Base-by-base conservation (phyloP, 2,888 invertebrate genomes). In the Drosophila neutralis region DNA sequence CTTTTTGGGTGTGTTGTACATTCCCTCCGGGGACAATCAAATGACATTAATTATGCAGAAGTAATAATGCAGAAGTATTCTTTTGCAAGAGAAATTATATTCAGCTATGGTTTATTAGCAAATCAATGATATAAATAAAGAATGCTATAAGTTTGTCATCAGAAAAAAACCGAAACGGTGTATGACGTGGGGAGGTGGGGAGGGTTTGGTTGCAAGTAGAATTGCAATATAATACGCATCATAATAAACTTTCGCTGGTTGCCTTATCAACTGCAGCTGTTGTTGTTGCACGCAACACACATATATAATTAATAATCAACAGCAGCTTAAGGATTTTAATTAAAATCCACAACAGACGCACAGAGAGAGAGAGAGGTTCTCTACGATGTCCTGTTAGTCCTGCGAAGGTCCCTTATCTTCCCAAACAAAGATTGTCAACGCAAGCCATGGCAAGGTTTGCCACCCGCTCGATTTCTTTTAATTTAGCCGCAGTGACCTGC, bases 401-500 rank as follows among this genome's bases (percentile, higher is more conserved):
- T 15, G 8, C 11, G 21, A 21, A 24, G 21, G 51, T 56, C 38
- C 54, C 38, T 45, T 68, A 65, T 61, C 60, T 69, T 31, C 42
- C 49, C 45, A 27, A 5, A 24, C 4, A 35, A 21, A 53, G 15
- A 54, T 51, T 67, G 80, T 61, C 76, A 68, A 66, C 66, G 73
- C 53, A 57, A 72, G 40, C 40, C 15, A 4, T 13, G 40, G 59
- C 38, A 15, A 38, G 35, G 4, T 5, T 38, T 33, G 76, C 61
- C 69, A 72, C 63, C 65, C 53, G 66, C 69, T 73, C 71, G 75
- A 89, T 82, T 85, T 83, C 87, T 82, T 80, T 85, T 87, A 79
- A 89, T 87, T 85, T 79, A 73, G 78, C 80, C 69, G 73, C 82
- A 85, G 75, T 87, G 85, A 89, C 87, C 87, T 82, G 87, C 78